Evolutionary conservation across 2,113 vertebrate genomes (phyloP).

Genomic region (Petaurus breviceps): DNA sequence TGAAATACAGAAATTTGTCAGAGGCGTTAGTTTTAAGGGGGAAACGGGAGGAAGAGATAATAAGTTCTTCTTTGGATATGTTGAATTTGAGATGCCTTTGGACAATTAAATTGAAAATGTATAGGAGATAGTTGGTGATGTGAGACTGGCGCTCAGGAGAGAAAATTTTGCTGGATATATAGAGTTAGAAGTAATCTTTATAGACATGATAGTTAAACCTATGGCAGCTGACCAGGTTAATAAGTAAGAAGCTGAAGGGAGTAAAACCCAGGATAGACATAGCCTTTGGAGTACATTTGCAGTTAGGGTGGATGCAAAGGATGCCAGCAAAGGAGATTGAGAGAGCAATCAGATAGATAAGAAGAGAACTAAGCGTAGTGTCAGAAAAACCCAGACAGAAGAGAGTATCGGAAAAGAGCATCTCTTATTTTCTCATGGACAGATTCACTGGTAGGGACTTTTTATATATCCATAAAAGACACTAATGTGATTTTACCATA

Average conservation of each 20-base stretch:
- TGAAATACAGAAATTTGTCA: neutral
- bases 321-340: neutral
- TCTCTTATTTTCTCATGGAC: neutral
- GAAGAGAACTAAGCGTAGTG: neutral
- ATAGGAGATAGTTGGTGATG: neutral
- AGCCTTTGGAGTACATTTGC: neutral
- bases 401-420: neutral
- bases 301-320: neutral
- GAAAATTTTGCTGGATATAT: neutral
- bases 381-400: neutral
- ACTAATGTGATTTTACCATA: neutral
- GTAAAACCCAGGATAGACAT: neutral
- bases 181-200: neutral
- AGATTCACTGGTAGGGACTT: neutral
- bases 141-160: neutral
- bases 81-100: neutral
- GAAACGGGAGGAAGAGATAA: neutral
- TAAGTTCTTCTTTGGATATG: neutral
- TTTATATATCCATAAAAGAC: neutral
- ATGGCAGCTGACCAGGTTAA: neutral
- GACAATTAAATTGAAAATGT: neutral
- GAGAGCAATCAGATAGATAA: neutral
- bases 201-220: neutral
- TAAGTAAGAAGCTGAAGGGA: neutral
- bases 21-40: neutral